Evolutionary conservation across 2,888 invertebrate species (phyloP).

Genomic region (Tenthredo mesomela): DNA sequence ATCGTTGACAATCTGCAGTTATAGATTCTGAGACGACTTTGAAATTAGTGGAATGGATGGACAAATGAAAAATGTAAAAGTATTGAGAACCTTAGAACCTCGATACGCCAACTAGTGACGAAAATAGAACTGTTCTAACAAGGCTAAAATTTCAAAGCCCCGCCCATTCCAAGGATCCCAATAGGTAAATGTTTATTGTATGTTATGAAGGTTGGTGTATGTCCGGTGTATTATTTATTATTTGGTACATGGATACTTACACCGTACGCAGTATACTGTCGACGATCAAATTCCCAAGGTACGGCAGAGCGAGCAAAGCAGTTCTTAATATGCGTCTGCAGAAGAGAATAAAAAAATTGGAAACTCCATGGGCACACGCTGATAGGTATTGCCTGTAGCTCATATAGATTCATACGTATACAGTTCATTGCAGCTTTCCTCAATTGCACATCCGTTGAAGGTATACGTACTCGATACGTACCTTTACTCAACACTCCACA

Average conservation of each 20-base stretch:
- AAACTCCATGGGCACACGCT: background rate
- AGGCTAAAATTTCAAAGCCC: no score
- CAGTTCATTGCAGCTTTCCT: background rate
- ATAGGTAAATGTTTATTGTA: background rate
- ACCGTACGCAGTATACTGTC: conserved; percentile 75
- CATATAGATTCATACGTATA: background rate
- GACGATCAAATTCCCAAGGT: conserved; percentile 73
- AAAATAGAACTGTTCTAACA: no score
- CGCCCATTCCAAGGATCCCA: no score
- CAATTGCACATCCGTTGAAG: background rate
- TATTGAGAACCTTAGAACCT: no score
- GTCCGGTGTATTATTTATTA: background rate
- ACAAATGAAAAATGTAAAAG: background rate
- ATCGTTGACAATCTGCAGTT: background rate
- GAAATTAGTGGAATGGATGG: background rate
- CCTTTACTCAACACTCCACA: background rate
- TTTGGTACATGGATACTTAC: conserved; percentile 69
- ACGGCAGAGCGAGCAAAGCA: conserved; percentile 76
- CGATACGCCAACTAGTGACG: no score
- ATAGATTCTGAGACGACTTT: background rate
- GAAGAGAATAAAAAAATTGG: conserved; percentile 54
- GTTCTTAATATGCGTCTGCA: conserved; percentile 77
- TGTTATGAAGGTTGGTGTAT: conserved; percentile 7
- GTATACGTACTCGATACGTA: background rate
- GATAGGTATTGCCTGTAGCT: background rate